Conservation (phyloP, 1,140 invertebrate species). For the Wiebesia pumilae region DNA sequence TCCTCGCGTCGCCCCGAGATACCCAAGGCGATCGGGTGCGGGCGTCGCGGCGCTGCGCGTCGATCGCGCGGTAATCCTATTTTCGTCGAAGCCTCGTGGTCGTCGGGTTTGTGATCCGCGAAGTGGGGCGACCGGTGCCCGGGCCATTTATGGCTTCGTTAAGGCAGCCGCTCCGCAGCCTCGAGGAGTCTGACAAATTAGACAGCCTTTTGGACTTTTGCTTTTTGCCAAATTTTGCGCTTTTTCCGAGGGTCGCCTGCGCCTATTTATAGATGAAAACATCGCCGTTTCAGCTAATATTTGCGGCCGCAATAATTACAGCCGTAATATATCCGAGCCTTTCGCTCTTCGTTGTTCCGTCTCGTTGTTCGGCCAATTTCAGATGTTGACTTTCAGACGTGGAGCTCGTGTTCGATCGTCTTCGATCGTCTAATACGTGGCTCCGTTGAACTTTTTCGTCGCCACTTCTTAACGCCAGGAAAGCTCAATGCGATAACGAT, state of each 20-base stretch:
- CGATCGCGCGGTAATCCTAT: slow-evolving; percentile 65
- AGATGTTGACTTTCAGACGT: too few relatives aligned
- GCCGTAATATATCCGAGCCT: too few relatives aligned
- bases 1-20: background rate
- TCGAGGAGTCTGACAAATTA: slow-evolving; percentile 27
- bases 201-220: slow-evolving; percentile 46
- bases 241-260: slow-evolving; percentile 17
- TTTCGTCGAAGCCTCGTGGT: slow-evolving; percentile 66
- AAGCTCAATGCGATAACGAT: too few relatives aligned
- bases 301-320: too few relatives aligned
- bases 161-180: slow-evolving; percentile 57
- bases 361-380: too few relatives aligned
- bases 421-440: too few relatives aligned
- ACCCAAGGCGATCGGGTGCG: background rate
- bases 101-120: slow-evolving; percentile 57
- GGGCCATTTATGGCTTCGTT: slow-evolving; percentile 74
- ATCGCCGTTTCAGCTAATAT: too few relatives aligned
- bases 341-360: too few relatives aligned
- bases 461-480: too few relatives aligned
- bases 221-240: slow-evolving; percentile 60
- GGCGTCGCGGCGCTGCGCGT: slow-evolving; percentile 58
- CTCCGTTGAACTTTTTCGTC: too few relatives aligned
- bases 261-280: slow-evolving; percentile 39
- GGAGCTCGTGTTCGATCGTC: too few relatives aligned
- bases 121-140: slow-evolving; percentile 55